These are phyloP conservation scores for Etheostoma perlongum DNA, from an alignment of 2,797 vertebrate genomes.

Conservation along the genomic window DNA sequence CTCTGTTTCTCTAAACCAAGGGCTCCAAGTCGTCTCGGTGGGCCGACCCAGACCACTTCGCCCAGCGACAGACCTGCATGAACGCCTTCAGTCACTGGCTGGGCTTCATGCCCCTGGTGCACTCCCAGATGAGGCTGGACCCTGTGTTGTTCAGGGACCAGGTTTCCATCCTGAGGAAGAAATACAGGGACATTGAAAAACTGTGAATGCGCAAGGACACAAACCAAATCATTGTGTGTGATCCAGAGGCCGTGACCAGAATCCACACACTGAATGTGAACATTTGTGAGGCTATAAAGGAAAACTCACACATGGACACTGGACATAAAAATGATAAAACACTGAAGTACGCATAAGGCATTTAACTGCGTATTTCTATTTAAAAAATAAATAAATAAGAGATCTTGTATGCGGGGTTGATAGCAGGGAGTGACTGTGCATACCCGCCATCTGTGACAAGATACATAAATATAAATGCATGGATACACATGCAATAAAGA, in stretches of 20 bases:
- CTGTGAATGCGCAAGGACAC: conserved; percentile 57
- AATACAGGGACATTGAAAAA: conserved; percentile 88
- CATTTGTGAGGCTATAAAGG: conserved; percentile 40
- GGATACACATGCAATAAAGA: conserved; percentile 59
- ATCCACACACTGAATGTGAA: conserved; percentile 10
- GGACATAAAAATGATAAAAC: conserved; percentile 49
- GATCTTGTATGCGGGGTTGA: conserved; percentile 21
- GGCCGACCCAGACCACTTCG: conserved; percentile 89
- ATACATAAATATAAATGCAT: conserved; percentile 57
- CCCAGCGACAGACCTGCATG: conserved; percentile 88
- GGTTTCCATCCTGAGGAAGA: conserved; percentile 89
- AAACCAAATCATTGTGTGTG: conserved; percentile 11
- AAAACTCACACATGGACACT: conserved; percentile 36
- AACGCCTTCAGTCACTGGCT: conserved; percentile 86
- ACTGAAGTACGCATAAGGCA: neutral
- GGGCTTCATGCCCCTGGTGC: conserved; percentile 87
- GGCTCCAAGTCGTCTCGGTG: conserved; percentile 86
- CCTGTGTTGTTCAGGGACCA: conserved; percentile 88
- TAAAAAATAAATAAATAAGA: neutral
- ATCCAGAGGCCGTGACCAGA: conserved; percentile 14
- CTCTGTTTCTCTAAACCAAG: conserved; percentile 52
- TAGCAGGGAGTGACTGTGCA: conserved; percentile 22
- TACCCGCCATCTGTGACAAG: conserved; percentile 37
- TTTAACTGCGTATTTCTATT: conserved; percentile 34
- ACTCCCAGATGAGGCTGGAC: conserved; percentile 88